Percentiles rank a stretch among this genome's conserved stretches.
Evolutionary conservation across 2,888 invertebrate genomes (phyloP).

Genomic region (Graphium colonna): DNA sequence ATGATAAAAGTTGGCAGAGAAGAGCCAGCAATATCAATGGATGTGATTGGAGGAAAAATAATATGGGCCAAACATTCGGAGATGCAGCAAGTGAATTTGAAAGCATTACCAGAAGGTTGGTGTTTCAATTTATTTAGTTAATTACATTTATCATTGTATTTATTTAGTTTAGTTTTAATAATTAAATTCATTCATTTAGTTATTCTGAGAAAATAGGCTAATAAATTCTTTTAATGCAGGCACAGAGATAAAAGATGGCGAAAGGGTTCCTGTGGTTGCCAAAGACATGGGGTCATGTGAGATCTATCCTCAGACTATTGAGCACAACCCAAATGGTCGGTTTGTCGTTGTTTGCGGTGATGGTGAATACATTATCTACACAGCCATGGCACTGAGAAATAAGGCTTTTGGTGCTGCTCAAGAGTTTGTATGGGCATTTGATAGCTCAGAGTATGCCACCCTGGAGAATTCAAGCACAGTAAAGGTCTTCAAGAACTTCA

Average conservation of each 20-base stretch:
- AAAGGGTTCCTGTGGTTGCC: slow-evolving; percentile 94
- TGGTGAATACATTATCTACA: slow-evolving; percentile 99
- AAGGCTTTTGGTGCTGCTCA: slow-evolving; percentile 99
- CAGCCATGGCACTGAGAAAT: slow-evolving; percentile 98
- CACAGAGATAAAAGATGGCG: slow-evolving; percentile 92
- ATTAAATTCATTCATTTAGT: no score
- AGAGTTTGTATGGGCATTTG: slow-evolving; percentile 99
- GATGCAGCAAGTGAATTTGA: slow-evolving; percentile 97
- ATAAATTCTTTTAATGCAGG: slow-evolving; percentile 43
- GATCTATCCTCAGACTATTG: slow-evolving; percentile 98
- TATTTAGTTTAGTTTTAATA: no score
- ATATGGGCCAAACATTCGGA: slow-evolving; percentile 99
- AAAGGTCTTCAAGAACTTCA: slow-evolving; percentile 98
- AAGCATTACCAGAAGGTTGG: slow-evolving; percentile 88
- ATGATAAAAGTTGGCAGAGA: slow-evolving; percentile 98
- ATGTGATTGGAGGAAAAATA: slow-evolving; percentile 98
- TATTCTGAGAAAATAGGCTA: no score
- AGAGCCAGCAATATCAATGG: slow-evolving; percentile 99
- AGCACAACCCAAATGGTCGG: slow-evolving; percentile 98
- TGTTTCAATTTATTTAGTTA: neutral
- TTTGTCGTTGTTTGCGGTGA: slow-evolving; percentile 97
- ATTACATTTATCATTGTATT: no score
- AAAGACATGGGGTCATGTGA: slow-evolving; percentile 99
- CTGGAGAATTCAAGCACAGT: slow-evolving; percentile 94
- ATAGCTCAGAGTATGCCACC: slow-evolving; percentile 95